A percentile compares a stretch with the other conserved stretches of the same genome.
These are phyloP conservation scores for Streptopelia turtur DNA, from an alignment of 2,797 vertebrate species.

Conservation along the genomic window DNA sequence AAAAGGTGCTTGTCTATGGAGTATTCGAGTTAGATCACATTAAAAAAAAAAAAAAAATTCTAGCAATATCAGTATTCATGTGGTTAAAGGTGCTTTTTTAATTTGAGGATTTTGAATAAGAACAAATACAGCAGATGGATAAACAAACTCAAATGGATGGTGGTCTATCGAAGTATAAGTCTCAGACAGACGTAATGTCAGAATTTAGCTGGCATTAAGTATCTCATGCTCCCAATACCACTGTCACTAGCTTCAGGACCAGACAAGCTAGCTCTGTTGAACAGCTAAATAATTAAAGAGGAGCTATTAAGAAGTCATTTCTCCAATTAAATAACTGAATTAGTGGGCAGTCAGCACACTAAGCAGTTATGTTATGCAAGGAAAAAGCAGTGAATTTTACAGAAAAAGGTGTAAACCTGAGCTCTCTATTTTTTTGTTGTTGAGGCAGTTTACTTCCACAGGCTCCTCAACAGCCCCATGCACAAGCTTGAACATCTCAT, in stretches of 20 bases:
- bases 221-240: slow-evolving; percentile 12
- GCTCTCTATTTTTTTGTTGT: background rate
- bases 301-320: slow-evolving; percentile 69
- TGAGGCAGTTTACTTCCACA: background rate
- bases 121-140: slow-evolving; percentile 36
- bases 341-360: slow-evolving; percentile 30
- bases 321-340: slow-evolving; percentile 65
- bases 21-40: slow-evolving; percentile 12
- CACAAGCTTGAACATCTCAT: background rate
- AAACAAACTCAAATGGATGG: slow-evolving; percentile 25
- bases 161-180: slow-evolving; percentile 8
- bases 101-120: slow-evolving; percentile 32
- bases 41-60: slow-evolving; percentile 33
- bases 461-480: background rate
- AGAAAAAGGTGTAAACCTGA: background rate
- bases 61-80: background rate
- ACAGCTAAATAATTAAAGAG: slow-evolving; percentile 72
- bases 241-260: slow-evolving; percentile 44
- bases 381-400: slow-evolving; percentile 51
- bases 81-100: slow-evolving; percentile 40
- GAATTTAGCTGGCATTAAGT: slow-evolving; percentile 30
- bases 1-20: slow-evolving; percentile 40
- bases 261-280: slow-evolving; percentile 53
- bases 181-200: slow-evolving; percentile 41
- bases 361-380: background rate